Conservation (phyloP, 2,113 vertebrate genomes). For the Laticauda laticaudata region DNA sequence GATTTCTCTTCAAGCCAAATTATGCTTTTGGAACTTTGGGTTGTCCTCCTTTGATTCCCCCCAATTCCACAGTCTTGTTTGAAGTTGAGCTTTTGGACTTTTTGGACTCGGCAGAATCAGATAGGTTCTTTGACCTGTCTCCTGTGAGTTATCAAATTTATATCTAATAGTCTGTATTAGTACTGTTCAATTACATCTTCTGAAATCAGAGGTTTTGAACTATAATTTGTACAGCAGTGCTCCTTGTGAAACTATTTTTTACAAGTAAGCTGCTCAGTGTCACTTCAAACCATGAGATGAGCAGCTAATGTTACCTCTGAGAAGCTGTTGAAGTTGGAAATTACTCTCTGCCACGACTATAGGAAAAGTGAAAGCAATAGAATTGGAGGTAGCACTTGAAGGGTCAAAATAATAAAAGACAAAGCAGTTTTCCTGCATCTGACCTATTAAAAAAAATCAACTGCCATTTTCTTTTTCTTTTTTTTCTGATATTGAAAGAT, state of each 20-base stretch:
- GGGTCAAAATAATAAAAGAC: not conserved
- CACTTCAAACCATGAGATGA: not conserved
- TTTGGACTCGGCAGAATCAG: constrained; percentile 79
- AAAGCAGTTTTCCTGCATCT: too few species aligned
- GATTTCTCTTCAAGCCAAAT: constrained; percentile 77
- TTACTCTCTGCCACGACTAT: not conserved
- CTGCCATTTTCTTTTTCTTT: too few species aligned
- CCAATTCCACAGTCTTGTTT: constrained; percentile 76
- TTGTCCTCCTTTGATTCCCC: constrained; percentile 85
- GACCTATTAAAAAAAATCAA: not conserved
- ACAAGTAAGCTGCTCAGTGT: not conserved
- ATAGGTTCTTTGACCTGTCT: constrained; percentile 75
- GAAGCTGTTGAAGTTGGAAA: not conserved
- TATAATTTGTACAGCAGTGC: not conserved
- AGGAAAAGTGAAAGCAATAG: not conserved
- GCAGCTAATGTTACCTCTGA: not conserved
- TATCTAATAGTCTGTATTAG: not conserved
- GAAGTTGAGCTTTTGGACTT: constrained; percentile 88
- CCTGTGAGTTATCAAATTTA: constrained; percentile 66
- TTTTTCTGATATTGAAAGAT: too few species aligned
- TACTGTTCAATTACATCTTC: not conserved
- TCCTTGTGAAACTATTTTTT: not conserved
- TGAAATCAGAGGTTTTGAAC: not conserved
- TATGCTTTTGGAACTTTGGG: constrained; percentile 86
- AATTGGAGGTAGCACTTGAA: not conserved